A percentile compares a stretch with the other conserved stretches of the same genome.
These are phyloP conservation scores for Stegostoma tigrinum DNA, from an alignment of 2,113 vertebrate genomes.

Conservation along the genomic window DNA sequence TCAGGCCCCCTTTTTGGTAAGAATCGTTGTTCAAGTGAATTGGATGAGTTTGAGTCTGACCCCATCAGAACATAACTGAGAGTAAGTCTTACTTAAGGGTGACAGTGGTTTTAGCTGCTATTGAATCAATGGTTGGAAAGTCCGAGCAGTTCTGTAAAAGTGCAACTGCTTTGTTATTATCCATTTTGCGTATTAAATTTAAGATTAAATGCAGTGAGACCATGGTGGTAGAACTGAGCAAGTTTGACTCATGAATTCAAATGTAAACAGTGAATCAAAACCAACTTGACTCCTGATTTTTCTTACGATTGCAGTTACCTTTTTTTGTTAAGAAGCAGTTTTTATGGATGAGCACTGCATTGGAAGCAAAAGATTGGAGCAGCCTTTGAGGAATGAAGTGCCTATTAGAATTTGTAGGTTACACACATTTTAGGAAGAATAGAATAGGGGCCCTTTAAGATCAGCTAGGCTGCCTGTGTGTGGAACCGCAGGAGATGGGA, in stretches of 20 bases:
- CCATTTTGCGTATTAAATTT: neutral
- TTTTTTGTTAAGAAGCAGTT: neutral
- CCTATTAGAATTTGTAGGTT: too few relatives aligned
- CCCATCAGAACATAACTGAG: neutral
- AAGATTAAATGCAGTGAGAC: neutral
- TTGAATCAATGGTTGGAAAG: neutral
- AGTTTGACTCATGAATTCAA: neutral
- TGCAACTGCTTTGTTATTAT: neutral
- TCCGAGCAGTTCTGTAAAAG: neutral
- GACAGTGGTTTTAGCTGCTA: neutral
- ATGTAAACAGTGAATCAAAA: too few relatives aligned
- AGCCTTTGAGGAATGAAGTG: neutral
- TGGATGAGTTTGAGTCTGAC: neutral
- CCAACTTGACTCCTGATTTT: too few relatives aligned
- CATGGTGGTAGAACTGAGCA: neutral
- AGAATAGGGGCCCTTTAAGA: too few relatives aligned
- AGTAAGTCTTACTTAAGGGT: neutral
- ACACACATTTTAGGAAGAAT: too few relatives aligned
- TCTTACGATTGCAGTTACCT: neutral
- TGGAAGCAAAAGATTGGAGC: neutral
- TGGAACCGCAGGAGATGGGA: too few relatives aligned
- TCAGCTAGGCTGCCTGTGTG: too few relatives aligned
- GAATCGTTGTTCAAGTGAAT: conserved; percentile 37
- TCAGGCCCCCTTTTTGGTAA: conserved; percentile 90
- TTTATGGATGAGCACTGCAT: neutral